These are phyloP conservation scores for Drosophila ezoana DNA, from an alignment of 2,888 invertebrate genomes.

Conservation along the genomic window DNA sequence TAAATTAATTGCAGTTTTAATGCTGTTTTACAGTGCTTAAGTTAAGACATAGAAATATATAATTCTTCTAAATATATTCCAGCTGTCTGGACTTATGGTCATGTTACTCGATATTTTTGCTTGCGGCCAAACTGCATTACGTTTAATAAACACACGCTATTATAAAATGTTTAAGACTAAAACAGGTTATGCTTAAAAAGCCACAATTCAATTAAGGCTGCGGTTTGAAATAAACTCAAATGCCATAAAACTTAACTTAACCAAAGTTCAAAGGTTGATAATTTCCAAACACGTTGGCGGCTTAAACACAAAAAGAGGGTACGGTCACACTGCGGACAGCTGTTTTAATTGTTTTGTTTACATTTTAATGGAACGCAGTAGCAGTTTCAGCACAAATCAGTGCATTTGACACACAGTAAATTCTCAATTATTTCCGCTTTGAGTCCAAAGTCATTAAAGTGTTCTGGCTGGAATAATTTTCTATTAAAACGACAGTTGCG, in stretches of 20 bases:
- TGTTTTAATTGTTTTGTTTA: constrained; percentile 57
- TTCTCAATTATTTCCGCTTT: constrained; percentile 7
- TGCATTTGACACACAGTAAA: constrained; percentile 18
- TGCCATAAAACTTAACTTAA: neutral
- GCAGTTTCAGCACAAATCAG: constrained; percentile 22
- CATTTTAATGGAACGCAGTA: constrained; percentile 48
- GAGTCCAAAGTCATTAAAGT: neutral
- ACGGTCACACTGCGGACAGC: constrained; percentile 51
- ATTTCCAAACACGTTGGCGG: neutral
- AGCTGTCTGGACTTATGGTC: neutral
- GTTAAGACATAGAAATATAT: too few relatives aligned
- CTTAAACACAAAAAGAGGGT: neutral
- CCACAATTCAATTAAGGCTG: neutral
- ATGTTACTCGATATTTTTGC: neutral
- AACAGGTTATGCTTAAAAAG: neutral
- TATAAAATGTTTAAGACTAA: neutral
- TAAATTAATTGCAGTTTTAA: too few relatives aligned
- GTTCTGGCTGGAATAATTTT: neutral
- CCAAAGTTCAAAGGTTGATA: constrained; percentile 9
- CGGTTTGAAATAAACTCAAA: neutral
- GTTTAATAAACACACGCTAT: neutral
- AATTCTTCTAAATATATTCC: too few relatives aligned
- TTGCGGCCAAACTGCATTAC: too few relatives aligned
- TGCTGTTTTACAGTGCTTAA: too few relatives aligned
- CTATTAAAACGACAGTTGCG: constrained; percentile 2